A percentile compares a stretch with the other conserved stretches of the same genome.
These are phyloP conservation scores for Cyprinella venusta DNA, from an alignment of 2,797 vertebrate genomes.

Conservation along the genomic window DNA sequence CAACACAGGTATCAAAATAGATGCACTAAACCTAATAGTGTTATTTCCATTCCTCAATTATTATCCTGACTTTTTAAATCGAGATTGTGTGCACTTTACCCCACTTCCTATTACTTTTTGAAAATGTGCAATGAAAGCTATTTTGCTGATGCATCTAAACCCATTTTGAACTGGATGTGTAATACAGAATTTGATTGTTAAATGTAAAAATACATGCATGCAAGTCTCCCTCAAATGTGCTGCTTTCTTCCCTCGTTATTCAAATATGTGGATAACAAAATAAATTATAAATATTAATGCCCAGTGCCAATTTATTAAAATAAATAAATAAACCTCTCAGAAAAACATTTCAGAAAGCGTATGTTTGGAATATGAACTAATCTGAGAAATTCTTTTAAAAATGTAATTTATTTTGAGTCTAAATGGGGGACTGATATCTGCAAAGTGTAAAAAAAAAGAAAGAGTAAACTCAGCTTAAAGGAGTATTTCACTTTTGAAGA, in stretches of 20 bases:
- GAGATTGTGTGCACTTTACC: neutral
- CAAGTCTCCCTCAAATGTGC: constrained; percentile 64
- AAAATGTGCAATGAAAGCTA: constrained; percentile 14
- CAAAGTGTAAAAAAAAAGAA: constrained; percentile 7
- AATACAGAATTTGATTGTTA: constrained; percentile 75
- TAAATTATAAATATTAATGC: constrained; percentile 76
- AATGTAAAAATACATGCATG: constrained; percentile 68
- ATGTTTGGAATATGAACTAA: constrained; percentile 72
- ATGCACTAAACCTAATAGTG: constrained; percentile 64
- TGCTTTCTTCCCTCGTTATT: constrained; percentile 66
- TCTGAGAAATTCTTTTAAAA: constrained; percentile 24
- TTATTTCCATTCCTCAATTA: constrained; percentile 43
- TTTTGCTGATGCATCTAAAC: constrained; percentile 70
- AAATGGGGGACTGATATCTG: constrained; percentile 13
- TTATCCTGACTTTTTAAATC: constrained; percentile 3
- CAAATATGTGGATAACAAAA: constrained; percentile 78
- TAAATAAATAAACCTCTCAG: constrained; percentile 59
- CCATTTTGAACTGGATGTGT: constrained; percentile 76
- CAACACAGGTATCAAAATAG: constrained; percentile 69
- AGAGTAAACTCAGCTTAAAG: neutral
- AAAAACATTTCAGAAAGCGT: constrained; percentile 68
- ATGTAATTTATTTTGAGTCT: constrained; percentile 23
- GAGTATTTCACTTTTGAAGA: too few relatives aligned
- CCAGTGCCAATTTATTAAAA: constrained; percentile 69
- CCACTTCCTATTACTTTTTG: neutral